phyloP scores from a whole-genome alignment of 2,797 vertebrate species.

The Sarcophilus harrisii region DNA sequence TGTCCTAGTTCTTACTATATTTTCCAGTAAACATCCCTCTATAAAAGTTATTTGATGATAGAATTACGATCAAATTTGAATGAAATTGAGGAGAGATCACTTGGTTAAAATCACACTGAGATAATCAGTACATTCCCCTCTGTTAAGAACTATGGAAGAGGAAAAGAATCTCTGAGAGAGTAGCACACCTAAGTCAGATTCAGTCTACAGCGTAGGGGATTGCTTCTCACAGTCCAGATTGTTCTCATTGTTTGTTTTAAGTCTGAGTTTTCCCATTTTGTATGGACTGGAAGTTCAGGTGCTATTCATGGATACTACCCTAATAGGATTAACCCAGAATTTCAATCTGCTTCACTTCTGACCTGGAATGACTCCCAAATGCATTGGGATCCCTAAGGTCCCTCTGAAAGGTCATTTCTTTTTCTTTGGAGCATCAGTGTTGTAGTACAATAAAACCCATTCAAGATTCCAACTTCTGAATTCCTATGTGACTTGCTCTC shows the following conservation, averaged over 20 bases:
- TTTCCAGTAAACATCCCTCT: background rate
- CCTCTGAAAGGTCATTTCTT: background rate
- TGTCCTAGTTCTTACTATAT: background rate
- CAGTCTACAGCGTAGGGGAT: background rate
- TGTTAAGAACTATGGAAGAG: background rate
- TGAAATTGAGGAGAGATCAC: background rate
- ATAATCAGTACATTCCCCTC: background rate
- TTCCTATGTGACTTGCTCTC: background rate
- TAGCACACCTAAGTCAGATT: background rate
- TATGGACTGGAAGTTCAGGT: background rate
- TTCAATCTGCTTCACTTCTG: background rate
- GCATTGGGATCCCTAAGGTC: background rate
- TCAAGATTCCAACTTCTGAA: background rate
- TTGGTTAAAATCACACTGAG: background rate
- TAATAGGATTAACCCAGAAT: background rate
- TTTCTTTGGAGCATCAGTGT: background rate
- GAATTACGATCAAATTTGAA: background rate
- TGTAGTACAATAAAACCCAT: background rate
- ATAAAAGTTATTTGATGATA: background rate
- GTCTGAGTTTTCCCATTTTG: background rate
- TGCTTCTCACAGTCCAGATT: background rate
- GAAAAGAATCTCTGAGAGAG: background rate
- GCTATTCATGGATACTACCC: background rate
- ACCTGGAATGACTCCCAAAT: background rate
- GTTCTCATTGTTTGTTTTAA: background rate